Base-by-base conservation (phyloP, 2,888 invertebrate genomes). In the Tolmerus cingulatus region DNA sequence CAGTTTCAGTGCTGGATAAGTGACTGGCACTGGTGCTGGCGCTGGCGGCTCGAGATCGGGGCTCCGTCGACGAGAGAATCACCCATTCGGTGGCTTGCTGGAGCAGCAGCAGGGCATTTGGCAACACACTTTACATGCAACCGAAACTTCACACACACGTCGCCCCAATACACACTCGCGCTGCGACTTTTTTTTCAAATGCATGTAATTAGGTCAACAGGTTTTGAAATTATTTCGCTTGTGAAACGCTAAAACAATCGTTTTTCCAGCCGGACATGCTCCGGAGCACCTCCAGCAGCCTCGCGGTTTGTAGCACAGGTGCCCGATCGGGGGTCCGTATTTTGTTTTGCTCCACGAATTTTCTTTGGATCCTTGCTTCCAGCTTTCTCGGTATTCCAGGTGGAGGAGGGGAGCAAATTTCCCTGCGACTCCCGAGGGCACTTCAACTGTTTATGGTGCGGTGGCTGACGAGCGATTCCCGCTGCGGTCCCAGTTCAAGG, bases 171-270 rank as follows among this genome's bases (percentile, higher is more conserved):
- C 34, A 81, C 74, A 74, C 85, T 74, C 74, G 74, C 43, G 74
- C 74, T 23, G 37, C 74, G 34, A 46, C 43, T 88, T 92, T 93
- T 76, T 92, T 92, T 89, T 92, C 92, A 74, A 91, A 90, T 89
- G 86, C 88, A 87, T 91, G 91, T 92, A 92, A 92, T 92, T 92
- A 91, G 92, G 92, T 92, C 92, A 92, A 92, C 92, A 92, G 92
- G 92, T 92, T 92, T 92, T 91, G 91, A 91, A 86, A 74, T 85
- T 85, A 74, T 85, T 74, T 74, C 74, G 43, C 27, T 85, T 81
- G 81, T 55, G 81, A 81, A 81, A 81, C 51, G 27, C 51, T 51
- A 51, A 81, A 37, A 78, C 81, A 81, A 81, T 81, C 43, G 81
- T 51, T 81, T 81, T 55, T 34, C 81, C 51, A 81, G n/a, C 30